Evolutionary conservation across 2,888 invertebrate genomes (phyloP), one percentile per base, ranked within the genome.

Genomic region (Rhaphigaster nebulosa): DNA sequence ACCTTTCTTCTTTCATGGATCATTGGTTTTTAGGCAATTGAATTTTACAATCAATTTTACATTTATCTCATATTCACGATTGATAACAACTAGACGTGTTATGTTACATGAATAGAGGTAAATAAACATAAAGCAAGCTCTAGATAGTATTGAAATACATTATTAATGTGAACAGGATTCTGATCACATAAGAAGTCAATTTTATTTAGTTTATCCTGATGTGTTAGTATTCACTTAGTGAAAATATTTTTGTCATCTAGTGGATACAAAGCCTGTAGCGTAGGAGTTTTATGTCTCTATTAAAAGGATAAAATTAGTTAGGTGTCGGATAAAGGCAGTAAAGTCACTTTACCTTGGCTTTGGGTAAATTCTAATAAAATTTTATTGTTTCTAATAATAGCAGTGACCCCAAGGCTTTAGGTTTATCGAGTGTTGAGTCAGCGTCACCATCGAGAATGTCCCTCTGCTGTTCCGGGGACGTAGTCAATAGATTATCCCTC

Each of bases 261-360:
- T n/a, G n/a, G n/a, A n/a, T n/a, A 65, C 65, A 15, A 65, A 29
- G 80, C 1, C 26, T 45, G 45, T 50, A n/a, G n/a, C 23, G n/a
- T 84, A 84, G 45, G n/a, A 38, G 26, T 84, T 84, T 84, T n/a
- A 84, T 84, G 41, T 45, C 15, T 12, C 45, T n/a, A 50, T 84
- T 50, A 84, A 18, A 84, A 50, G n/a, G 84, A 45, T 45, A 45
- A 84, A 45, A n/a, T 45, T 84, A 45, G 45, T 84, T 45, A 41
- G 84, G 13, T 23, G 45, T 41, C 20, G 45, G 84, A 84, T 15
- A n/a, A n/a, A 26, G 84, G 84, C 84, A 41, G 45, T 84, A 84
- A 84, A 84, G 84, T 84, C 26, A 84, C 84, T 84, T 84, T 84
- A 84, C 84, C 84, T 84, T 84, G 84, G 84, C 84, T 84, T 84